Conservation (phyloP, 53 echinoderm and acorn worm genomes). For the Echinarachnius parma region DNA sequence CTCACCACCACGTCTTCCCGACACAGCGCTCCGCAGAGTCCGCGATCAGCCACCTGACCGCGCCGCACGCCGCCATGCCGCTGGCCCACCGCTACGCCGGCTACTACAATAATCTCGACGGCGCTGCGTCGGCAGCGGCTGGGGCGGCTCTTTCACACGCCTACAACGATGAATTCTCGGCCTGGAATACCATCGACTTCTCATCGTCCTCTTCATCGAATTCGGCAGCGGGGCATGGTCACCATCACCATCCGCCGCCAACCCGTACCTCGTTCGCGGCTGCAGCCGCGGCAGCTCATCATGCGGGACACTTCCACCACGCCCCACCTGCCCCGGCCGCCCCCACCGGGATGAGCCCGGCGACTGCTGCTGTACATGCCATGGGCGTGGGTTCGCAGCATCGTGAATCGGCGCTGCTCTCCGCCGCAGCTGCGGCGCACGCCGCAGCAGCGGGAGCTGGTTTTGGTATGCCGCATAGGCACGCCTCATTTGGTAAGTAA, state of each 20-base stretch:
- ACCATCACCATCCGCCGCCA: neutral
- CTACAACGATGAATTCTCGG: conserved; percentile 78
- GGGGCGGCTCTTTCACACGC: conserved; percentile 32
- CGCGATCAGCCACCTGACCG: conserved; percentile 19
- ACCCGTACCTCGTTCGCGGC: conserved; percentile 32
- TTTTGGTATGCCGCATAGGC: conserved; percentile 24
- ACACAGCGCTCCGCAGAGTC: conserved; percentile 1
- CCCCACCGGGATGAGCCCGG: conserved; percentile 16
- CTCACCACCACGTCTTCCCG: conserved; percentile 13
- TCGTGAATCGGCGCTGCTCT: conserved; percentile 7
- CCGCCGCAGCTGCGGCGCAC: conserved; percentile 26
- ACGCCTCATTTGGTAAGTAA: conserved; percentile 35
- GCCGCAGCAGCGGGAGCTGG: conserved; percentile 39
- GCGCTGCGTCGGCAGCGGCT: conserved; percentile 17
- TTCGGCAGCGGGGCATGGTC: conserved; percentile 14
- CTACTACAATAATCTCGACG: conserved; percentile 69
- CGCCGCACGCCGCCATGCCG: conserved; percentile 51
- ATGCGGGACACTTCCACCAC: conserved; percentile 30
- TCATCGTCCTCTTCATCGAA: no score
- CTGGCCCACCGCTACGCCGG: conserved; percentile 73
- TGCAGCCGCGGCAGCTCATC: conserved; percentile 31
- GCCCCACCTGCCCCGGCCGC: conserved; percentile 20
- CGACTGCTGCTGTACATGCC: conserved; percentile 21
- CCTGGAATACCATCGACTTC: conserved; percentile 81
- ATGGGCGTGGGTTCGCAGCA: conserved; percentile 12